A percentile compares a stretch with the other conserved stretches of the same genome.
These are phyloP conservation scores for Trissolcus japonicus DNA, from an alignment of 2,888 invertebrate species.

Conservation along the genomic window DNA sequence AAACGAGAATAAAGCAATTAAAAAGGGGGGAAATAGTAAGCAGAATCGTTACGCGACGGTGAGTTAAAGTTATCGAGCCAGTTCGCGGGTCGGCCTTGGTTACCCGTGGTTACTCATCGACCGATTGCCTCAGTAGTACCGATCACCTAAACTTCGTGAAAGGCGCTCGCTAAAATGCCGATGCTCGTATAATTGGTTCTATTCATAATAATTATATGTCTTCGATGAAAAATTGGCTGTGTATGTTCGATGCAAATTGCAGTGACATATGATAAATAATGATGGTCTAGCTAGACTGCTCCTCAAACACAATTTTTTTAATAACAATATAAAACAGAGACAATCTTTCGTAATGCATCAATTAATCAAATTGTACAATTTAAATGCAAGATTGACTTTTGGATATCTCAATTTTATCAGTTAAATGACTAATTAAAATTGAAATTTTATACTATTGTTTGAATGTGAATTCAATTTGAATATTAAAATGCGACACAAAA, in stretches of 20 bases:
- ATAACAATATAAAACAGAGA: too few relatives aligned
- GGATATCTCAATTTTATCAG: too few relatives aligned
- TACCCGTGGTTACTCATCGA: constrained; percentile 71
- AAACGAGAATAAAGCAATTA: background rate
- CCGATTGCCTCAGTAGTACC: constrained; percentile 61
- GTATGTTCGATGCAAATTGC: background rate
- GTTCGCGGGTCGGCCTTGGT: constrained; percentile 65
- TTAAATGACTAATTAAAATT: too few relatives aligned
- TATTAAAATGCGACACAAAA: too few relatives aligned
- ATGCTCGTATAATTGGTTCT: constrained; percentile 26
- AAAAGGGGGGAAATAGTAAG: constrained; percentile 25
- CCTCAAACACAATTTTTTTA: too few relatives aligned
- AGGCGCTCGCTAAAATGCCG: constrained; percentile 30
- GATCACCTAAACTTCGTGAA: constrained; percentile 50
- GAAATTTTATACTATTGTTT: too few relatives aligned
- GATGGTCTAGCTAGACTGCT: too few relatives aligned
- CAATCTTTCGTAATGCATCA: too few relatives aligned
- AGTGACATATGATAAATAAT: constrained; percentile 6
- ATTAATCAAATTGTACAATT: too few relatives aligned
- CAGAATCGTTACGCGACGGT: constrained; percentile 46
- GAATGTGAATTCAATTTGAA: too few relatives aligned
- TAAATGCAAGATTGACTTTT: too few relatives aligned
- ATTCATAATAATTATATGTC: constrained; percentile 15
- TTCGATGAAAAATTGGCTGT: too few relatives aligned
- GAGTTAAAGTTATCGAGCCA: constrained; percentile 55